Evolutionary conservation across 2,797 vertebrate genomes (phyloP).

Genomic region (Neostethus bicornis): DNA sequence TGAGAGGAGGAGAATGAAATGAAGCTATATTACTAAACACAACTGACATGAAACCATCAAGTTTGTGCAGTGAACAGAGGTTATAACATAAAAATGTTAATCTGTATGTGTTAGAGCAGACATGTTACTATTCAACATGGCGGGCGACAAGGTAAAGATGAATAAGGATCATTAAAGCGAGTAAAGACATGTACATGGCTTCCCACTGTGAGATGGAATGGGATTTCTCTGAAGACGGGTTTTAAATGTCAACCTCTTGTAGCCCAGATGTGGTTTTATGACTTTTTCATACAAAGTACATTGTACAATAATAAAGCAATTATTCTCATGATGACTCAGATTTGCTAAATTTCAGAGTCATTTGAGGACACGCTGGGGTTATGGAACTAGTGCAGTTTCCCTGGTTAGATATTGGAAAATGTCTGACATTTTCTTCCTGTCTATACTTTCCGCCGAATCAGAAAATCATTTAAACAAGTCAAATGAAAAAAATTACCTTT

Average conservation of each 20-base stretch:
- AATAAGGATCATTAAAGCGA: slow-evolving; percentile 63
- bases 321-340: slow-evolving; percentile 65
- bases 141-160: slow-evolving; percentile 51
- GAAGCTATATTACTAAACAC: not conserved
- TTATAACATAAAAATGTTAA: slow-evolving; percentile 14
- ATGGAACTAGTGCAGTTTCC: not conserved
- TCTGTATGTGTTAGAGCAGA: slow-evolving; percentile 1
- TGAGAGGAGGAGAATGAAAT: slow-evolving; percentile 3
- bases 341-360: slow-evolving; percentile 37
- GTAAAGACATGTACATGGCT: slow-evolving; percentile 52
- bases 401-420: slow-evolving; percentile 23
- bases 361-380: slow-evolving; percentile 26
- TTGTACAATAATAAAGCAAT: slow-evolving; percentile 54
- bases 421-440: slow-evolving; percentile 60
- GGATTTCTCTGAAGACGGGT: slow-evolving; percentile 58
- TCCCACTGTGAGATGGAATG: slow-evolving; percentile 49
- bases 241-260: slow-evolving; percentile 59
- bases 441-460: slow-evolving; percentile 50
- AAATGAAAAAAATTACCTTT: slow-evolving; percentile 48
- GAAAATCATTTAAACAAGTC: slow-evolving; percentile 60
- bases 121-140: slow-evolving; percentile 18
- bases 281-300: slow-evolving; percentile 42
- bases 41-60: not conserved
- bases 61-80: slow-evolving; percentile 2
- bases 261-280: slow-evolving; percentile 44